phyloP scores from a whole-genome alignment of 2,797 vertebrate genomes.

The Enteromius paludinosus region DNA sequence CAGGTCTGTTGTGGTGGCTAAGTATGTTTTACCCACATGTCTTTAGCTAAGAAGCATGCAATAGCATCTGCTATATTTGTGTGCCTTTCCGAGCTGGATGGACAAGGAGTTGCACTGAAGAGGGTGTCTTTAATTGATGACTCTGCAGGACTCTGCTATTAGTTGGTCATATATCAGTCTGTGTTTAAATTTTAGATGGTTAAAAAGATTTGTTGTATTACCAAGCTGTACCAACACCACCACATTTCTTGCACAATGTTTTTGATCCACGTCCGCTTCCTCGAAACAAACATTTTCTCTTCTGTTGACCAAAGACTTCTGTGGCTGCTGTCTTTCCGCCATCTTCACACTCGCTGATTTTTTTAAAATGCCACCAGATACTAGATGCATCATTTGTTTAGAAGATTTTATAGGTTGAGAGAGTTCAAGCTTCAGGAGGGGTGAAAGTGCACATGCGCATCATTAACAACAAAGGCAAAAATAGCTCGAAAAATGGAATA shows the following conservation, averaged over 20 bases:
- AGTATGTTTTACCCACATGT: background rate
- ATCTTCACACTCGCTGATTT: background rate
- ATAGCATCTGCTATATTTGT: background rate
- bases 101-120: background rate
- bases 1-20: background rate
- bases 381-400: no score
- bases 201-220: no score
- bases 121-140: no score
- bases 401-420: background rate
- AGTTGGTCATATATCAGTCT: no score
- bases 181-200: no score
- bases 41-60: slow-evolving; percentile 29
- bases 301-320: no score
- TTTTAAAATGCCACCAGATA: slow-evolving; percentile 4
- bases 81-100: background rate
- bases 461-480: background rate
- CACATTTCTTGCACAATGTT: no score
- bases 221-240: no score
- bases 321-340: background rate
- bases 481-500: no score
- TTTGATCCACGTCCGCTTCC: no score
- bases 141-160: no score
- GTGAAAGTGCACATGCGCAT: background rate
- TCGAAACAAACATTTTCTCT: no score
- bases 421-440: background rate